Evolutionary conservation across 1,140 invertebrate genomes (phyloP).

Genomic region (Doryteuthis pealeii): DNA sequence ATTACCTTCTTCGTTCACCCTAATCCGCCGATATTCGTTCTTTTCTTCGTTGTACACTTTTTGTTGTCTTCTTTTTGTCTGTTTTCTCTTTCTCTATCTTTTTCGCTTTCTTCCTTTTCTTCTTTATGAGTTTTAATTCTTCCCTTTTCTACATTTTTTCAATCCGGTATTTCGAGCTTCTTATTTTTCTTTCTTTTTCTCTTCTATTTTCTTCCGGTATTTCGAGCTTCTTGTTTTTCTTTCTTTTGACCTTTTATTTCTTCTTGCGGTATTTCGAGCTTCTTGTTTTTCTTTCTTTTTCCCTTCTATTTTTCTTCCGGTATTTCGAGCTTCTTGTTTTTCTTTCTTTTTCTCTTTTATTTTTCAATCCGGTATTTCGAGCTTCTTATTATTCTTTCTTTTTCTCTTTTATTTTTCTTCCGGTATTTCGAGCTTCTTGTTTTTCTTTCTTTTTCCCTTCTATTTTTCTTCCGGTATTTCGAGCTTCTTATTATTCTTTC

Average conservation of each 20-base stretch:
- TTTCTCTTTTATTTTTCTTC: too few relatives aligned
- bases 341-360: background rate
- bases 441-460: slow-evolving; percentile 14
- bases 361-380: background rate
- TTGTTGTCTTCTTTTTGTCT: background rate
- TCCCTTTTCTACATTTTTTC: background rate
- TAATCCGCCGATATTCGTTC: background rate
- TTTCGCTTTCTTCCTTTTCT: background rate
- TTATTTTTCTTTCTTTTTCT: background rate
- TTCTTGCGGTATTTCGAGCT: too few relatives aligned
- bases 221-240: background rate
- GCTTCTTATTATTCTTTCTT: too few relatives aligned
- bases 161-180: background rate
- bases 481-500: slow-evolving; percentile 16
- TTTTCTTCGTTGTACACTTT: background rate
- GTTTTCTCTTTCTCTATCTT: background rate
- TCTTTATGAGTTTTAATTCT: background rate
- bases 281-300: background rate
- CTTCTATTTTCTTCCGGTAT: background rate
- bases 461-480: too few relatives aligned
- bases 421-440: too few relatives aligned
- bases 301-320: background rate
- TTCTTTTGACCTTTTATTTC: too few relatives aligned
- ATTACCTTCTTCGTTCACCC: background rate
- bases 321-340: background rate